Base-by-base conservation (phyloP, 2,797 vertebrate species). In the Phrynocephalus guinanensis region DNA sequence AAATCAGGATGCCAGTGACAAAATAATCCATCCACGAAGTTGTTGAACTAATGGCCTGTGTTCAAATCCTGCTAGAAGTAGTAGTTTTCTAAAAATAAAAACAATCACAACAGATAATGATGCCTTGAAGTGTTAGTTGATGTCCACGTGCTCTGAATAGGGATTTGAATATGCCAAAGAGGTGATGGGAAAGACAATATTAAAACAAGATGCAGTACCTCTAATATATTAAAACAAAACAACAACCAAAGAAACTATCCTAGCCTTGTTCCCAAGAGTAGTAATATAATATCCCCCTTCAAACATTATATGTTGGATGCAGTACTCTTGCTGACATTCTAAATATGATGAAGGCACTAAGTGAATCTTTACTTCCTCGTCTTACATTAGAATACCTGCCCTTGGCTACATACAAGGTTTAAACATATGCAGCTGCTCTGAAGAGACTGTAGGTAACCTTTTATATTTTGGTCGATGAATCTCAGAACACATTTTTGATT, bases 1-100 rank as follows among this genome's bases (percentile, higher is more conserved):
- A 86, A 84, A 82, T 79, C 16, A 89, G 89, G 79, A 95, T 82
- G 90, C 88, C 70, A 86, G 79, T 4, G 75, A 91, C 78, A 95
- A 94, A 88, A 78, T 79, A 90, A 87, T 78, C 91, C 89, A 86
- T 89, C 84, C 87, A 8, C 75, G 60, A 20, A 10, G 68, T 75
- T 72, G 82, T 77, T 84, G 83, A 91, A 63, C 83, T 0, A 2
- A 86, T 77, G 89, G 76, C 38, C 28, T 79, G 90, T 91, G 33
- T 89, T 90, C 86, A 87, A 86, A 82, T 90, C 5, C 89, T 84
- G 78, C 86, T 73, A 83, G 50, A 24, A 1, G 91, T 75, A 76
- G 84, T 86, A 94, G 60, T 80, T 83, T 85, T 44, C 5, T 44
- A 44, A 44, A 44, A 44, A 44, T 44, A 84, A 84, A 71, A 75